These are phyloP conservation scores for Neoascia interrupta DNA, from an alignment of 2,888 invertebrate species.

Conservation along the genomic window DNA sequence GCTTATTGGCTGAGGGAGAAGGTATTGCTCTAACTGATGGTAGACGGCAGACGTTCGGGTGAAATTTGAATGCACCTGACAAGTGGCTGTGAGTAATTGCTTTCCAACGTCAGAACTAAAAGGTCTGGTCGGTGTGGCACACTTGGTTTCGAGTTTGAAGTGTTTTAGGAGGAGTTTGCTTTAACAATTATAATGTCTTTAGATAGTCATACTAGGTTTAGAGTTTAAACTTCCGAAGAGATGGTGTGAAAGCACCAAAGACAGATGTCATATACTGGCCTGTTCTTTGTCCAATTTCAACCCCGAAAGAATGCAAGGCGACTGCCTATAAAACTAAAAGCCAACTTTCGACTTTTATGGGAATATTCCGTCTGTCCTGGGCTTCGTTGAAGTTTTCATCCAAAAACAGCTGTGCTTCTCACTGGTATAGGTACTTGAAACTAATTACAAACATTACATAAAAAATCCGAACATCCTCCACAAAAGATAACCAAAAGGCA, in stretches of 20 bases:
- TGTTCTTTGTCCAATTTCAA: background rate
- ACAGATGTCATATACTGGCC: no score
- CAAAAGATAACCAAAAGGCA: conserved; percentile 32
- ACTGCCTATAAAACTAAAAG: conserved; percentile 24
- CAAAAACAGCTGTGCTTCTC: conserved; percentile 31
- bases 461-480: conserved; percentile 14
- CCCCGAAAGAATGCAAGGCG: background rate
- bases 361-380: background rate
- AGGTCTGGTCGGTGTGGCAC: no score
- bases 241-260: no score
- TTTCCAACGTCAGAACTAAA: no score
- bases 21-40: background rate
- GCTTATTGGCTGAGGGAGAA: conserved; percentile 53
- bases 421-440: conserved; percentile 48
- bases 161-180: no score
- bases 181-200: no score
- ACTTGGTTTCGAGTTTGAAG: no score
- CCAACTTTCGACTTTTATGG: conserved; percentile 10
- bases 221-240: no score
- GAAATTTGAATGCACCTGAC: conserved; percentile 62
- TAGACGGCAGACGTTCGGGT: conserved; percentile 35
- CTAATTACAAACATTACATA: conserved; percentile 48
- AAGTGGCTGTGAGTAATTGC: conserved; percentile 67
- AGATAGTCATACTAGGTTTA: no score
- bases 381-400: background rate